phyloP scores from a whole-genome alignment of 2,113 vertebrate species.

The Xerus inauris region DNA sequence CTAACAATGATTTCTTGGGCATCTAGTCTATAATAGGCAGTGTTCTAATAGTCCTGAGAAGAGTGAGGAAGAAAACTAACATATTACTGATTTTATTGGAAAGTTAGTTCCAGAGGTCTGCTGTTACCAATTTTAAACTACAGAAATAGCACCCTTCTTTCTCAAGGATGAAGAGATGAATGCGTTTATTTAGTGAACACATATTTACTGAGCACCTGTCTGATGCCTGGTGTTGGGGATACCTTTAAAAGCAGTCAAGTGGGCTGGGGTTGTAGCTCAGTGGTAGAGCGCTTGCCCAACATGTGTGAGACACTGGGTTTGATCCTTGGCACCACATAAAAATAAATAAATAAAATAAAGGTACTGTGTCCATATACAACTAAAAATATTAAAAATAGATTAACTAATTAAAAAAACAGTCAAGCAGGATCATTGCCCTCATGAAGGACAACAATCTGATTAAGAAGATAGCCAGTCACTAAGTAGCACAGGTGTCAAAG shows the following conservation, averaged over 20 bases:
- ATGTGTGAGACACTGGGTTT: too few relatives aligned
- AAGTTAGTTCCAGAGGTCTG: not conserved
- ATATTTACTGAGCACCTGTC: not conserved
- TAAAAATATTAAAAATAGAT: too few relatives aligned
- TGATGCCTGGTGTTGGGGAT: not conserved
- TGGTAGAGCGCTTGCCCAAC: too few relatives aligned
- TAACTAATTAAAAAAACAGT: not conserved
- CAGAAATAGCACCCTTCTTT: constrained; percentile 4
- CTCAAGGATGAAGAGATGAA: not conserved
- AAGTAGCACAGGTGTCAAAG: not conserved
- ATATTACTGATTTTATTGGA: not conserved
- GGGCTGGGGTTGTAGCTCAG: too few relatives aligned
- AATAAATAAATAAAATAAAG: too few relatives aligned
- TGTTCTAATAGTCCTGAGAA: not conserved
- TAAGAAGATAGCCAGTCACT: not conserved
- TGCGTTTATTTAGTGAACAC: not conserved
- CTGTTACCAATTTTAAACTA: constrained; percentile 7
- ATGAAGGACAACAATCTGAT: not conserved
- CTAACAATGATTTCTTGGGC: not conserved
- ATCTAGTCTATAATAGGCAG: not conserved
- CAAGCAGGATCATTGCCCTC: not conserved
- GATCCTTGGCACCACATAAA: too few relatives aligned
- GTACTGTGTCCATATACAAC: too few relatives aligned
- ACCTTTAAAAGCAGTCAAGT: not conserved
- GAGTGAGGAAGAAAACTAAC: not conserved